Evolutionary conservation across 2,888 invertebrate species (phyloP), one percentile per base, ranked within the genome.

Genomic region (Oscheius sp.): DNA sequence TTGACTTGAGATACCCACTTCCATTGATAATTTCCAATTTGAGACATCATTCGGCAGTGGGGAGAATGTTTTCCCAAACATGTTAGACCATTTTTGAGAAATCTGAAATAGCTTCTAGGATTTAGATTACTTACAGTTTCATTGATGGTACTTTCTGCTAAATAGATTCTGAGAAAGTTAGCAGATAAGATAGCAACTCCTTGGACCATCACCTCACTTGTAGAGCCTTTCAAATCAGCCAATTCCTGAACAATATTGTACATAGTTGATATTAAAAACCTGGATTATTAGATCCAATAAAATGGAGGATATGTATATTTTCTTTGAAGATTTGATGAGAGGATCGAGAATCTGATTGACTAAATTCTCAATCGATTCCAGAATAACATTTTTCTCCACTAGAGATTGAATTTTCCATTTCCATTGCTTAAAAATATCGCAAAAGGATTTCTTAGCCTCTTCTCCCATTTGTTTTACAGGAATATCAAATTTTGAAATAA

Each of bases 221-320:
- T n/a, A 12, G 34, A 17, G 1, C 52, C 52, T 12, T 39, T 50
- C 29, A 65, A 17, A 27, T 65, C 50, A 8, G 4, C 37, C 5
- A 65, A 23, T 53, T 65, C 65, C 65, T 65, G 34, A 33, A 50
- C 20, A 17, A 53, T n/a, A n/a, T n/a, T n/a, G n/a, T n/a, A n/a
- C n/a, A n/a, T n/a, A n/a, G n/a, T n/a, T n/a, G n/a, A n/a, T n/a
- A n/a, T 25, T 10, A 8, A 4, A 10, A n/a, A 39, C 58, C 39
- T 58, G 58, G n/a, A 39, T n/a, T 8, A 58, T 20, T 12, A 58
- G 17, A 5, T 25, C 25, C 39, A 58, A 3, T 5, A 58, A 37
- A 58, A 58, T 34, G 15, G 17, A 2, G 1, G 39, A 20, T 10
- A 12, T 8, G 3, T 39, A 25, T 8, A 37, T 8, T 20, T 58